Evolutionary conservation across 2,888 invertebrate genomes (phyloP).

Genomic region (Uropetala carovei): DNA sequence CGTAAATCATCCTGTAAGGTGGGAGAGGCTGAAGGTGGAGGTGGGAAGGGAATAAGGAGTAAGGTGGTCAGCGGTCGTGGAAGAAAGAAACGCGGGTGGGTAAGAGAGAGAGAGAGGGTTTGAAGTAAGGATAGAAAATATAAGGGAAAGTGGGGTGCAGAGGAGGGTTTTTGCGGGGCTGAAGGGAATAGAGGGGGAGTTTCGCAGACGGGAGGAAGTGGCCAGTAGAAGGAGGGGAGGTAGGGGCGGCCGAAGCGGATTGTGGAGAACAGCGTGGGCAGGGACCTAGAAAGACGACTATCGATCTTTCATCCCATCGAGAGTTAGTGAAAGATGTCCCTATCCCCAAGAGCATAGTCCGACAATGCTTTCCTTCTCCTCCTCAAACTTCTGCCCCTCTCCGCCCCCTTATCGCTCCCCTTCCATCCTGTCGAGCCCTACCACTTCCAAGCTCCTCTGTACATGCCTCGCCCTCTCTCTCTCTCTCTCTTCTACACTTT

Average conservation of each 20-base stretch:
- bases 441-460: not conserved
- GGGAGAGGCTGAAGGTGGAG: not conserved
- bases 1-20: not conserved
- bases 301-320: constrained; percentile 35
- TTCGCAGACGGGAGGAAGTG: not conserved
- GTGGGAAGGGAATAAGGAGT: not conserved
- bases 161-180: not conserved
- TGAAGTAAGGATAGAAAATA: too few species aligned
- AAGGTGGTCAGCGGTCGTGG: constrained; percentile 29
- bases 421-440: not conserved
- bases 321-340: constrained; percentile 35
- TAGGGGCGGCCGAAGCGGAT: not conserved
- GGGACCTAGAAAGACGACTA: constrained; percentile 15
- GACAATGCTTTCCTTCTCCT: not conserved
- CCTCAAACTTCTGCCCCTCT: too few species aligned
- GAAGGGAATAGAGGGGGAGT: not conserved
- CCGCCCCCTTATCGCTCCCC: not conserved
- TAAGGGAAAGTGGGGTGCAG: too few species aligned
- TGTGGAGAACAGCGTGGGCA: not conserved
- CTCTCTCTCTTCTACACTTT: not conserved
- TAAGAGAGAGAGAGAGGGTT: not conserved
- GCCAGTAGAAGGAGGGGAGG: not conserved
- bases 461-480: not conserved
- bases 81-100: not conserved
- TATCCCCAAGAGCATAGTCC: constrained; percentile 20